Base-by-base conservation (phyloP, 2,797 vertebrate genomes). In the Oreortyx pictus region DNA sequence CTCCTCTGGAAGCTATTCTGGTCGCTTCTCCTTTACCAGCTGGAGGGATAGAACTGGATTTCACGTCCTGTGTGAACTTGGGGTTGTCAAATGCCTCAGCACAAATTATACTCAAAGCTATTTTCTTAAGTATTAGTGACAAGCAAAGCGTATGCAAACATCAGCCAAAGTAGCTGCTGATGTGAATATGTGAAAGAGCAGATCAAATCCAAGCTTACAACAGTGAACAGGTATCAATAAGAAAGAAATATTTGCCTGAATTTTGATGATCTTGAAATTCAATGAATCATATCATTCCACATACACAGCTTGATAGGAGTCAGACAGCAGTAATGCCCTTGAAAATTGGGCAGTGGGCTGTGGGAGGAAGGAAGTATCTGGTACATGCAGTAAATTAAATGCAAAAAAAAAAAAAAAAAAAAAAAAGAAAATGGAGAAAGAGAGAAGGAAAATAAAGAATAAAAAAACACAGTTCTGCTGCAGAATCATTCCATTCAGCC, bases 321-420 rank as follows among this genome's bases (percentile, higher is more conserved):
- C 74, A 70, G 73, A 25, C 41, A 83, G 86, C 82, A 84, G 60
- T 56, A 15, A 50, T 90, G 94, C 90, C 93, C 89, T 86, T 88
- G 86, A 89, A 88, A 88, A 31, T 66, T 27, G 61, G 89, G 90
- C 90, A 92, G 87, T 82, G 78, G 81, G 47, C 73, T 95, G 68
- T 96, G 86, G 91, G 76, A 96, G 95, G 93, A 96, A 95, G 88
- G 94, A 96, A 93, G 93, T 87, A 88, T 90, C 91, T 95, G 95
- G 92, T 91, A 92, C 89, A 92, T 88, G 91, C 81, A 92, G 92
- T 91, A 96, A 97, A 96, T 96, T 20, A n/a, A 56, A 56, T 7
- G 17, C 16, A 31, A 93, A 95, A 94, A 91, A 88, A 50, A 71
- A 52, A 39, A n/a, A 82, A 86, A 72, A 65, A 84, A 54, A 90